Base-by-base conservation (phyloP, 1,140 invertebrate genomes). In the Anoplolepis gracilipes region DNA sequence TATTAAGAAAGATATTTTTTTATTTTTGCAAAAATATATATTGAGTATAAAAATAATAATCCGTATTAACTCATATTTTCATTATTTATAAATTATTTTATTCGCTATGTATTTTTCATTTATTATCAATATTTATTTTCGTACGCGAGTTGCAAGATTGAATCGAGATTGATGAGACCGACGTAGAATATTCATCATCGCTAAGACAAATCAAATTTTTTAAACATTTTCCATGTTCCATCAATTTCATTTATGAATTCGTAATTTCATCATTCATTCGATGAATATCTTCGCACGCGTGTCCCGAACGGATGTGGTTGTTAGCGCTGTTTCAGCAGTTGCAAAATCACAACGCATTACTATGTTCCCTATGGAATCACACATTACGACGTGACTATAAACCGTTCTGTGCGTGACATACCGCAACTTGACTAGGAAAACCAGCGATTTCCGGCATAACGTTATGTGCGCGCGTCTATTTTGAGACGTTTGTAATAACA, bases 361-460 rank as follows among this genome's bases (percentile, higher is more conserved):
- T 64, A 77, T 64, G 77, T 81, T 72, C 76, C 11, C 65, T 8
- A 8, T 59, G 22, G 78, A 72, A 81, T 81, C 78, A 42, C 53
- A 46, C 22, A 25, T 70, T 59, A 81, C 65, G 78, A 70, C 77
- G 78, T 42, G 78, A 69, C 78, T 81, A 72, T 81, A 81, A 81
- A 81, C 65, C 65, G 65, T 61, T 22, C 65, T 49, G 64, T 67
- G 19, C 78, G 78, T 81, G 78, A 81, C 78, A 81, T 81, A 81
- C 65, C 65, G 65, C 65, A 72, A 81, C 67, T 73, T 73, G 78
- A 82, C 39, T 72, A 73, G 53, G 67, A 73, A 61, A 73, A 22
- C 53, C 78, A 42, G 36, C 25, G 78, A 73, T 73, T 82, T 82
- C 78, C 78, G 78, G 78, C 78, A 16, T 33, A 25, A 13, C 36